These are phyloP conservation scores for Nomada ruficornis DNA, from an alignment of 2,888 invertebrate species.

Conservation along the genomic window DNA sequence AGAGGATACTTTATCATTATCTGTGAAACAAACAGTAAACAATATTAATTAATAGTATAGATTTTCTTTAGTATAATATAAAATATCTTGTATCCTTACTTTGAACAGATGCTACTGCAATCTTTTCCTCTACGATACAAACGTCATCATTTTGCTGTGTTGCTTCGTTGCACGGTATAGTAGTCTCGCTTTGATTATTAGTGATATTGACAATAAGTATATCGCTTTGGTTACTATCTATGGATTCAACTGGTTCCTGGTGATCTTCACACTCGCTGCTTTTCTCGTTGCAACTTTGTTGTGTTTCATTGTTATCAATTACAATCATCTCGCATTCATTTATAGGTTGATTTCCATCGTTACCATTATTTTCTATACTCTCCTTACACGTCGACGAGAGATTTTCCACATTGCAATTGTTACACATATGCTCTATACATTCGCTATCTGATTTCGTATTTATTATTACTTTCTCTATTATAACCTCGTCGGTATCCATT, in stretches of 20 bases:
- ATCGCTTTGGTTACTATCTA: background rate
- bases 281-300: slow-evolving; percentile 8
- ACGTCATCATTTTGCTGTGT: background rate
- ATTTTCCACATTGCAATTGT: slow-evolving; percentile 1
- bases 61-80: background rate
- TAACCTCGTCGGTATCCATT: slow-evolving; percentile 50
- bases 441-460: background rate
- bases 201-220: background rate
- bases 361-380: background rate
- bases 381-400: background rate
- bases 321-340: background rate
- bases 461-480: background rate
- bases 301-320: background rate
- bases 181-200: background rate
- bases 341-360: background rate
- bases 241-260: background rate
- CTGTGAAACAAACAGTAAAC: slow-evolving; percentile 24
- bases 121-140: slow-evolving; percentile 2
- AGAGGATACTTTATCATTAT: slow-evolving; percentile 47
- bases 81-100: slow-evolving; percentile 17
- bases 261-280: background rate
- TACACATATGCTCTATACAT: background rate
- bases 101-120: background rate
- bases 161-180: background rate
- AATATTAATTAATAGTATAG: background rate